These are phyloP conservation scores for Periplaneta americana DNA, from an alignment of 1,140 invertebrate species.

Conservation along the genomic window DNA sequence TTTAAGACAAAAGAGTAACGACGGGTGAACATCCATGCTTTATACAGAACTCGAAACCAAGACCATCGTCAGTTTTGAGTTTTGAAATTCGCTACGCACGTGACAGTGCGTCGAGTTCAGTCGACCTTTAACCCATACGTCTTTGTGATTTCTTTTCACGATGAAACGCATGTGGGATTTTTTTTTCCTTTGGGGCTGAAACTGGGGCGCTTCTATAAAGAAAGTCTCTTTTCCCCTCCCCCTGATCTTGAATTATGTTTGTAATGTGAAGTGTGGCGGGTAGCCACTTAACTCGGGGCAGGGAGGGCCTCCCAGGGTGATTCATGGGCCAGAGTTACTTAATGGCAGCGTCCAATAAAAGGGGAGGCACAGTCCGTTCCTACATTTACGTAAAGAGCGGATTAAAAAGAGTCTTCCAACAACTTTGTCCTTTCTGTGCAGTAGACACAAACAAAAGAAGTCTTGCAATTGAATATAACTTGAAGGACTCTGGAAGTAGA, in stretches of 20 bases:
- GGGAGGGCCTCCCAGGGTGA: neutral
- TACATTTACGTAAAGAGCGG: neutral
- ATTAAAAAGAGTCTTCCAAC: neutral
- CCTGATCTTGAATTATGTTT: constrained; percentile 1
- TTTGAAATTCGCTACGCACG: too few species aligned
- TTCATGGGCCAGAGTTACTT: constrained; percentile 7
- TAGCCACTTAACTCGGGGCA: neutral
- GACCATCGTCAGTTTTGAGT: too few species aligned
- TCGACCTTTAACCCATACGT: neutral
- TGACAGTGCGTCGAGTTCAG: neutral
- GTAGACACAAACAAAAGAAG: too few species aligned
- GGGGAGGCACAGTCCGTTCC: neutral
- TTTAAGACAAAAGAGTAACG: too few species aligned
- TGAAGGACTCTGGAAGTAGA: too few species aligned
- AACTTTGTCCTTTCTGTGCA: neutral
- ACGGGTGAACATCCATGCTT: too few species aligned
- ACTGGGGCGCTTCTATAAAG: neutral
- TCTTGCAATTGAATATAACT: too few species aligned
- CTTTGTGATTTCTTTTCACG: neutral
- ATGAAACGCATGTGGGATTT: neutral
- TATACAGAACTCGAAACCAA: too few species aligned
- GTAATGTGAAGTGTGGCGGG: neutral
- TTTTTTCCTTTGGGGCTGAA: neutral
- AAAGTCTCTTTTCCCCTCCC: too few species aligned
- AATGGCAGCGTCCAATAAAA: constrained; percentile 6